Evolutionary conservation across 2,888 invertebrate species (phyloP).

Genomic region (Acleris emargana): DNA sequence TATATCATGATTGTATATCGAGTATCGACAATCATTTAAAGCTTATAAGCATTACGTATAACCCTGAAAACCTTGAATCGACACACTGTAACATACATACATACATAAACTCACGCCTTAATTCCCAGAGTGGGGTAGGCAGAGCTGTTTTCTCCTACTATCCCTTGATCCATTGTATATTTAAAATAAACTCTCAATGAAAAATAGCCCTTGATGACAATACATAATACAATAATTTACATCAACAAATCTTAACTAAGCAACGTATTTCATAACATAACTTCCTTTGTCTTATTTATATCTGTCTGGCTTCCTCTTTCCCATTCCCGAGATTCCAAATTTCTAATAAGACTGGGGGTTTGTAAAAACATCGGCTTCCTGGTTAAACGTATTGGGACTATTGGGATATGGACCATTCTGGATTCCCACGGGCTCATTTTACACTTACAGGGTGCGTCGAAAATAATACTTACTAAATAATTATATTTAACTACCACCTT

Average conservation of each 20-base stretch:
- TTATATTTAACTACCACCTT: neutral
- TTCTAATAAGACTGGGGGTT: constrained; percentile 29
- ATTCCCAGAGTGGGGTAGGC: too few species aligned
- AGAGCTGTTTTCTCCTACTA: too few species aligned
- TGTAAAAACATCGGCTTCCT: constrained; percentile 48
- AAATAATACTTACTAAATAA: neutral
- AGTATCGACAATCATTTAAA: too few species aligned
- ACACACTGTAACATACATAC: too few species aligned
- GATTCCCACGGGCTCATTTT: constrained; percentile 72
- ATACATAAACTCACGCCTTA: too few species aligned
- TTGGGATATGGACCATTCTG: constrained; percentile 50
- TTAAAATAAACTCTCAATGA: neutral
- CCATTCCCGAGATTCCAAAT: constrained; percentile 23
- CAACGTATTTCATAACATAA: neutral
- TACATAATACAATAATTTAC: neutral
- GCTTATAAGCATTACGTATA: too few species aligned
- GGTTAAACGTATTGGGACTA: constrained; percentile 54
- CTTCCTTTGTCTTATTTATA: constrained; percentile 4
- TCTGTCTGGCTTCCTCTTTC: constrained; percentile 7
- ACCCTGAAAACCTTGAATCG: too few species aligned
- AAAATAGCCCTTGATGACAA: neutral
- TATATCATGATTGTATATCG: too few species aligned
- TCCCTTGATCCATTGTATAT: too few species aligned
- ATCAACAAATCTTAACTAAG: neutral
- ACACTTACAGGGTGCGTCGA: constrained; percentile 54